Conservation (phyloP, 2,888 invertebrate species). For the Podabrus alpinus region DNA sequence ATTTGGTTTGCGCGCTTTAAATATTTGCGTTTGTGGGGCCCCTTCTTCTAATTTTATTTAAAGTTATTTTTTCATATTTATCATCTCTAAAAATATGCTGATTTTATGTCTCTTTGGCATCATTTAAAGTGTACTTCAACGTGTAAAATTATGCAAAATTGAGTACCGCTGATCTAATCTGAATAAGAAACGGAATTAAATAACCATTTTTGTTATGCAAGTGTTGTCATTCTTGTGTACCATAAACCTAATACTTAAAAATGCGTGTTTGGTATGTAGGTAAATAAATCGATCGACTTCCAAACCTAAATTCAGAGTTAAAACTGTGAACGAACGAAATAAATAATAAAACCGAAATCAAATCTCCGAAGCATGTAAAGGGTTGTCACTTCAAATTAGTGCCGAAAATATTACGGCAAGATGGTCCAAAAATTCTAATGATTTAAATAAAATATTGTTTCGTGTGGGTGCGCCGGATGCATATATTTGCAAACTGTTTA, state of each 20-base stretch:
- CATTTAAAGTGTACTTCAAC: neutral
- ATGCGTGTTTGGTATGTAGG: neutral
- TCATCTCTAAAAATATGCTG: no score
- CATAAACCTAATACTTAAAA: neutral
- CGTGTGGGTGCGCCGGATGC: constrained; percentile 11
- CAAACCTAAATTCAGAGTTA: neutral
- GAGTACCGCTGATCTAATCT: neutral
- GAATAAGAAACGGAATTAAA: neutral
- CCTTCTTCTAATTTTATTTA: neutral
- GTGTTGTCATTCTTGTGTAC: neutral
- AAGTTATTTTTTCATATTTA: neutral
- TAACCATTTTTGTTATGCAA: neutral
- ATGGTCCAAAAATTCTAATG: neutral
- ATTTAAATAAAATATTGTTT: neutral
- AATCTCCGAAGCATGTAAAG: no score
- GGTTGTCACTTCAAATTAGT: neutral
- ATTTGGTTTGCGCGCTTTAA: neutral
- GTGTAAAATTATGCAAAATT: neutral
- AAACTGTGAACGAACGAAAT: neutral
- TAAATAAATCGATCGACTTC: neutral
- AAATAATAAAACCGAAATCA: neutral
- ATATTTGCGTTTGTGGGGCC: neutral
- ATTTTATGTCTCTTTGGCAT: neutral
- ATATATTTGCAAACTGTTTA: constrained; percentile 14
- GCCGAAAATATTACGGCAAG: neutral